Base-by-base conservation (phyloP, 2,888 invertebrate genomes). In the Tanypteryx hageni region DNA sequence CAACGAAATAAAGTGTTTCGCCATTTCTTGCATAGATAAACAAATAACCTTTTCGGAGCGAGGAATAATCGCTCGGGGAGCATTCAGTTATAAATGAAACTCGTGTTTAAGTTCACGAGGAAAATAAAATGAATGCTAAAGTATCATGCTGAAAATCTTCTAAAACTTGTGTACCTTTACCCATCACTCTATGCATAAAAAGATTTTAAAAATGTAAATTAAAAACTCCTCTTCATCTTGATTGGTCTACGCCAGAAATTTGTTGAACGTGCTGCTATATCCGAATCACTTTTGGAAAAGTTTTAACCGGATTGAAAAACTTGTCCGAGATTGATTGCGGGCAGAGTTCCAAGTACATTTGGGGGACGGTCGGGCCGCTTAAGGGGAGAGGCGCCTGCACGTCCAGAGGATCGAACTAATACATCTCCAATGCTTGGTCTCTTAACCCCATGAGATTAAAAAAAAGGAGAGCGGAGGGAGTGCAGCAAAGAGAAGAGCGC, bases 281-380 rank as follows among this genome's bases (percentile, higher is more conserved):
- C 76, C 27, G 76, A 22, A 18, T 76, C 76, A 27, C 22, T n/a
- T 64, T 22, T 68, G 76, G 11, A 76, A 76, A 76, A 76, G 22
- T 76, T 76, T 76, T 76, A 27, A 27, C 76, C 76, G 76, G 27
- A 76, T 76, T 76, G 76, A 76, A 76, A 76, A 76, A 76, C 22
- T 76, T 76, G 76, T 27, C 76, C 76, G 76, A 76, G 76, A 76
- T 76, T 76, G 76, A 27, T 76, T 27, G 22, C 76, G 76, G 76
- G 76, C 76, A 76, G 76, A 11, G 76, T 76, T 76, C 76, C 76
- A 76, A 76, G 76, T 76, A 76, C 76, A 76, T 76, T 76, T 76
- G 18, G 76, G 22, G 76, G 76, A 10, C 76, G 16, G 76, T 27
- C 22, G 27, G 76, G 76, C 22, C 76, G 27, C 11, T 13, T 22